Evolutionary conservation across 2,888 invertebrate species (phyloP), one percentile per base, ranked within the genome.

Genomic region (Aelia acuminata): DNA sequence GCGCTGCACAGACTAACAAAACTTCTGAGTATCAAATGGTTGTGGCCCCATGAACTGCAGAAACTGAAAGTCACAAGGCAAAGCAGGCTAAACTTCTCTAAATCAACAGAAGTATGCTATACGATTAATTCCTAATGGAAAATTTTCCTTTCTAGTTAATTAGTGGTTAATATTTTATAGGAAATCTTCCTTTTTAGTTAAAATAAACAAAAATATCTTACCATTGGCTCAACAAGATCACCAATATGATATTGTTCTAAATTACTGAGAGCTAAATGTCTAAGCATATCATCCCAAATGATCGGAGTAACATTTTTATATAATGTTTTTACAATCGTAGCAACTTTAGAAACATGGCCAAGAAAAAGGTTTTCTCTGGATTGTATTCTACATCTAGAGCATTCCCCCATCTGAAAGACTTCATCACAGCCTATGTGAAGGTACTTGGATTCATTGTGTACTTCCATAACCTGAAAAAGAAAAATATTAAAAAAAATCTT

Each of bases 241-340:
- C 95, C 95, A 26, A 96, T 93, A 75, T 94, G 94, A 48, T 94
- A 94, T 89, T 94, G 94, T 88, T 94, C 93, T 92, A 95, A 93
- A 89, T 93, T 93, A 89, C 94, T 93, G 84, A 94, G 92, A 3
- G 94, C 93, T 90, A 95, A 93, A 90, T 95, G 94, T 0, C 96
- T 92, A 88, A 96, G 92, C 96, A 96, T 96, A 91, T 96, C 96
- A 91, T 96, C 96, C 96, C 96, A 96, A 91, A 96, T 95, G 89
- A 96, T 94, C 1, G 95, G 93, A 26, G 93, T 93, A 35, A 95
- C 91, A 31, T 93, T 92, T 0, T 94, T 94, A 92, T 95, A 94
- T 85, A 93, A 94, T 18, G 93, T 92, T 84, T 93, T 94, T 22
- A 96, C 93, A 90, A 95, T 94, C 84, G 92, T 93, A 10, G 94